Conservation (phyloP, 2,888 invertebrate species). For the Parnassius orleans region DNA sequence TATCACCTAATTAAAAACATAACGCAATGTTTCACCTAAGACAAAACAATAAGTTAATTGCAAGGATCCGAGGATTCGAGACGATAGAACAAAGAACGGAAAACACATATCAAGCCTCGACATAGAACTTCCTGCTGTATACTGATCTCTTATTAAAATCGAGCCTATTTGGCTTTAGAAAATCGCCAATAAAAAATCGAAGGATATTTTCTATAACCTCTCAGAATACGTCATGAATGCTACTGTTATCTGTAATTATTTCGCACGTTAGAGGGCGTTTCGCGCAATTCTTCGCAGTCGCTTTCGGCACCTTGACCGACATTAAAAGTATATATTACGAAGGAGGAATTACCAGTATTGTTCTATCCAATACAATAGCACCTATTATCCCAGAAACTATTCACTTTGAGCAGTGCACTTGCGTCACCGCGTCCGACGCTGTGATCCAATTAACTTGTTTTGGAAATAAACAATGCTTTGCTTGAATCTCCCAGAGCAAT, state of each 20-base stretch:
- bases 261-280: conserved; percentile 10
- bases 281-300: conserved; percentile 4
- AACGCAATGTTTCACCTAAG: not conserved
- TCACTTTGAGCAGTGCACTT: not conserved
- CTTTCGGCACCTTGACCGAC: conserved; percentile 15
- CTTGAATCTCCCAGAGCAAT: not conserved
- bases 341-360: conserved; percentile 12
- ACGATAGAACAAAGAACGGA: conserved; percentile 20
- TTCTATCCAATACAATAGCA: conserved; percentile 19
- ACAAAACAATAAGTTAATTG: not conserved
- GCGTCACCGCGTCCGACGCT: not conserved
- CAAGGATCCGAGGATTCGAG: not conserved
- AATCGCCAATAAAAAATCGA: conserved; percentile 4
- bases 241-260: conserved; percentile 19
- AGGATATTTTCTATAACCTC: not conserved
- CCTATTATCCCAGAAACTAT: not conserved
- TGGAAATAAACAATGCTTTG: not conserved
- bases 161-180: conserved; percentile 3
- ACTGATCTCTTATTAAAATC: conserved; percentile 5
- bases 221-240: conserved; percentile 5
- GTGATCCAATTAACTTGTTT: not conserved
- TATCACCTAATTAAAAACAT: too few relatives aligned
- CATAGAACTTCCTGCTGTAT: conserved; percentile 7
- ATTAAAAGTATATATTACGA: conserved; percentile 1
- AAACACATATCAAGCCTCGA: conserved; percentile 6